Evolutionary conservation across 2,113 vertebrate genomes (phyloP).

Genomic region (Bos indicus): DNA sequence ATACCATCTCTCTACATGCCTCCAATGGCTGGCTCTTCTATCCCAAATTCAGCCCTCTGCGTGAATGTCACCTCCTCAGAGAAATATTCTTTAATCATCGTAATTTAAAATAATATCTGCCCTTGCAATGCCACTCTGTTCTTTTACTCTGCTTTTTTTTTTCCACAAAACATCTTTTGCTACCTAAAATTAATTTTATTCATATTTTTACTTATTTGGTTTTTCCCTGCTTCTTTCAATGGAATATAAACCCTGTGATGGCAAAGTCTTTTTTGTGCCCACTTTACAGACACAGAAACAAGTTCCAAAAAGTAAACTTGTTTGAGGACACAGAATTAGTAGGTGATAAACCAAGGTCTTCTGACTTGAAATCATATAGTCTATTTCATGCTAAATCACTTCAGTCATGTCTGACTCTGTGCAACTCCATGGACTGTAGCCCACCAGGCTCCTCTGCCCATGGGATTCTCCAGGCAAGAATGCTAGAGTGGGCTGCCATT

Average conservation of each 20-base stretch:
- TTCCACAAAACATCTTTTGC: neutral
- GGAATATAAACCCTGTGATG: neutral
- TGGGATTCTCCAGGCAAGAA: neutral
- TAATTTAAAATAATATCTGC: neutral
- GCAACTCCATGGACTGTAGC: neutral
- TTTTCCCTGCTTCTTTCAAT: neutral
- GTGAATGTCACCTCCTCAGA: neutral
- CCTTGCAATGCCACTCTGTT: neutral
- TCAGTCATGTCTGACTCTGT: neutral
- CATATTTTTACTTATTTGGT: neutral
- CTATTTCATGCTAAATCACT: neutral
- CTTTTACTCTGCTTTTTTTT: neutral
- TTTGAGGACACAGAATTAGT: neutral
- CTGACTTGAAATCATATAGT: neutral
- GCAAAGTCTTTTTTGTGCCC: neutral
- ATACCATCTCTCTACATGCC: neutral
- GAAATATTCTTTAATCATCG: neutral
- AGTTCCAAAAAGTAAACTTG: neutral
- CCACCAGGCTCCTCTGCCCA: neutral
- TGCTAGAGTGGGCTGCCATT: neutral
- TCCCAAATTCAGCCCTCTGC: neutral
- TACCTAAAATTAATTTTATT: constrained; percentile 12
- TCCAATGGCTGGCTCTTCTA: neutral
- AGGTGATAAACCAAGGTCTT: neutral
- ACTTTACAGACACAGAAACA: neutral